Evolutionary conservation across 2,113 vertebrate species (phyloP).

Genomic region (Xyliphius kryptos): DNA sequence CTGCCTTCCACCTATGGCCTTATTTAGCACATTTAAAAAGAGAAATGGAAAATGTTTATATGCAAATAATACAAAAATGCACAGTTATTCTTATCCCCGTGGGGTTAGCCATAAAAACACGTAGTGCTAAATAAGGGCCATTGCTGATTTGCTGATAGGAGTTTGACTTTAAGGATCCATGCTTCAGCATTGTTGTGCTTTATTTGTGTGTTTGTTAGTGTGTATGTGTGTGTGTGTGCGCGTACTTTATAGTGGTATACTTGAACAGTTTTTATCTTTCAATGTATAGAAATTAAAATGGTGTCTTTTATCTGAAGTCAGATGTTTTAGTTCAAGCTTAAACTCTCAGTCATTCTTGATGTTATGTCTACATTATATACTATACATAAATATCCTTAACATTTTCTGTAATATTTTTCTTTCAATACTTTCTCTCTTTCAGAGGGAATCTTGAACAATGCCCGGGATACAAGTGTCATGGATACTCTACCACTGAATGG

Average conservation of each 20-base stretch:
- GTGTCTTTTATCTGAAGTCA: no score
- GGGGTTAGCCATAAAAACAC: not conserved
- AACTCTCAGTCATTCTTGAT: no score
- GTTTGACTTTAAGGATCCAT: slow-evolving; percentile 31
- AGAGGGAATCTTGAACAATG: slow-evolving; percentile 99
- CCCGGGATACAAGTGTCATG: slow-evolving; percentile 99
- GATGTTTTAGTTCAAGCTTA: no score
- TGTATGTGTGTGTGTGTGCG: slow-evolving; percentile 36
- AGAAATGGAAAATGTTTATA: no score
- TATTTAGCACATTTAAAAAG: slow-evolving; percentile 16
- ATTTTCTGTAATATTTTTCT: no score
- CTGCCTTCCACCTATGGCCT: not conserved
- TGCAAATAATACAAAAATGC: not conserved
- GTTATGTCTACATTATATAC: no score
- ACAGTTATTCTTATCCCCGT: not conserved
- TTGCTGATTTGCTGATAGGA: slow-evolving; percentile 51
- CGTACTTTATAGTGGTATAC: slow-evolving; percentile 42
- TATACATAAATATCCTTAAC: no score
- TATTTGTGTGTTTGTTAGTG: slow-evolving; percentile 38
- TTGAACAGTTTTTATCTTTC: no score
- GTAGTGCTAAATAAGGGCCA: slow-evolving; percentile 51
- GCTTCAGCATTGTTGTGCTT: slow-evolving; percentile 47
- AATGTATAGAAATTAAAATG: no score
- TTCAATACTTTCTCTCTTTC: no score
- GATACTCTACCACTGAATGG: slow-evolving; percentile 99